phyloP scores from a whole-genome alignment of 1,140 invertebrate genomes.

The Periplaneta americana region DNA sequence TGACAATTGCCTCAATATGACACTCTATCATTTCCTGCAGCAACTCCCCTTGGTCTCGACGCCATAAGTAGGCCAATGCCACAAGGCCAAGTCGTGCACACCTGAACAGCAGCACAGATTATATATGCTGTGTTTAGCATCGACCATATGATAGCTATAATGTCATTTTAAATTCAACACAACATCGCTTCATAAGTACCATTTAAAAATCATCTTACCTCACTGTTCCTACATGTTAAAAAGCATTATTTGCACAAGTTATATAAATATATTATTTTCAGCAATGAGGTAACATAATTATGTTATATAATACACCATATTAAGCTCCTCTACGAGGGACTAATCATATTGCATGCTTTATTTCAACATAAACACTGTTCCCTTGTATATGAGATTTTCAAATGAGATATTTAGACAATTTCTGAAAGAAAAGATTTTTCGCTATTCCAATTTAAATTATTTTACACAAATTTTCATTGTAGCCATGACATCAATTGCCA shows the following conservation, averaged over 20 bases:
- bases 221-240: background rate
- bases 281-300: background rate
- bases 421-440: background rate
- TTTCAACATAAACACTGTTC: background rate
- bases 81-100: slow-evolving; percentile 85
- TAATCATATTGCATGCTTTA: background rate
- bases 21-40: slow-evolving; percentile 96
- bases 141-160: background rate
- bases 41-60: slow-evolving; percentile 87
- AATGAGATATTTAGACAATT: background rate
- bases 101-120: slow-evolving; percentile 41
- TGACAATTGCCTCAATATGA: slow-evolving; percentile 87
- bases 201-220: background rate
- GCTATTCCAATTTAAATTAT: background rate
- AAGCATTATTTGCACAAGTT: background rate
- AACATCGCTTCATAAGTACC: background rate
- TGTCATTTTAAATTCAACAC: background rate
- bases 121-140: background rate
- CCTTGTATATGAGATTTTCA: background rate
- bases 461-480: too few species aligned
- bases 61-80: slow-evolving; percentile 90
- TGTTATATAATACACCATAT: background rate
- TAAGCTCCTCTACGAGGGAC: background rate
- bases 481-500: too few species aligned
- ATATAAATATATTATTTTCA: background rate